Evolutionary conservation across 2,888 invertebrate species (phyloP).

Genomic region (Lymantria dispar): DNA sequence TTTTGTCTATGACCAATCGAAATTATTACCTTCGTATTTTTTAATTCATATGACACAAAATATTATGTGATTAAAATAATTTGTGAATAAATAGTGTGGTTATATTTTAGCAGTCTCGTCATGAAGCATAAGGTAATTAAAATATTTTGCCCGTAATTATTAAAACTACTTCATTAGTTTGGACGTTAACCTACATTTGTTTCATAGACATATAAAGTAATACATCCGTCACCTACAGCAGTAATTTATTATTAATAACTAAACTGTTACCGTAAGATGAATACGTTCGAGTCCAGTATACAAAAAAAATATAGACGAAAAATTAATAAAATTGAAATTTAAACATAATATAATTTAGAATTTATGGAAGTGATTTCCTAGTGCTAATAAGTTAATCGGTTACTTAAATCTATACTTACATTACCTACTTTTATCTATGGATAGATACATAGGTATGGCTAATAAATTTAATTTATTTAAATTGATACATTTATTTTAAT

Average conservation of each 20-base stretch:
- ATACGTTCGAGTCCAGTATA: no score
- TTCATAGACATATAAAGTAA: background rate
- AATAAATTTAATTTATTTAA: no score
- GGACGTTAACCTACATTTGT: slow-evolving; percentile 9
- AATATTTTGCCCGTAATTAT: background rate
- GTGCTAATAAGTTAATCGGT: no score
- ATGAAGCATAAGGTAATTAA: slow-evolving; percentile 33
- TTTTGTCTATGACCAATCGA: slow-evolving; percentile 12
- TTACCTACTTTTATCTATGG: no score
- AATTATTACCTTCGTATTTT: background rate
- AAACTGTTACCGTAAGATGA: background rate
- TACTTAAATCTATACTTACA: no score
- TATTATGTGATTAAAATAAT: slow-evolving; percentile 14
- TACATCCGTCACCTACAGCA: slow-evolving; percentile 9
- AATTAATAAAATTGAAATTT: no score
- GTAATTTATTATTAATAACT: slow-evolving; percentile 17
- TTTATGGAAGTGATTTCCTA: no score
- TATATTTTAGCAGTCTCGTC: slow-evolving; percentile 1
- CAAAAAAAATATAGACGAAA: no score
- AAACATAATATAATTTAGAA: no score
- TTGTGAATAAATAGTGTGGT: slow-evolving; percentile 4
- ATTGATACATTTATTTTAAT: no score
- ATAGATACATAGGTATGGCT: no score
- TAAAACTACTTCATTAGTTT: background rate
- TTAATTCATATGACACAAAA: slow-evolving; percentile 8